phyloP scores from a whole-genome alignment of 1,140 invertebrate species.

The Caenorhabditis remanei region DNA sequence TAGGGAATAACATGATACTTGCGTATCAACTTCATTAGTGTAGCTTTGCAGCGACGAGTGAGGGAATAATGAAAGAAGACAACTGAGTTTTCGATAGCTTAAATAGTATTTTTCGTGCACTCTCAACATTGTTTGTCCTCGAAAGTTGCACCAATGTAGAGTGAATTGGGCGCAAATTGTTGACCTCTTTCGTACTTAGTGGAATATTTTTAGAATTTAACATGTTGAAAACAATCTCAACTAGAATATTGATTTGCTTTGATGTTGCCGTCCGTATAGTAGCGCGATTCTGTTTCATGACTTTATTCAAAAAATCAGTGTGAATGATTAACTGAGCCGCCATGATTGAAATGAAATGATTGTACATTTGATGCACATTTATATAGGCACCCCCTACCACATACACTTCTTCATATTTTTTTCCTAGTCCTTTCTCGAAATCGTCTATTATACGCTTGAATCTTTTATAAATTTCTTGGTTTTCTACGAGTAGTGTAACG shows the following conservation, averaged over 20 bases:
- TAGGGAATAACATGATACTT: not conserved
- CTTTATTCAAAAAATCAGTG: not conserved
- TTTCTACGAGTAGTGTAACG: no score
- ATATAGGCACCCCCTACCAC: no score
- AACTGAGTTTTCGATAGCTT: not conserved
- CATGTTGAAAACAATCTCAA: constrained; percentile 3
- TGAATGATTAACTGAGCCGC: not conserved
- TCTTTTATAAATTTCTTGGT: no score
- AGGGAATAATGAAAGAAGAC: not conserved
- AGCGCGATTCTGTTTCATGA: not conserved
- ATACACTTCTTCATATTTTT: no score
- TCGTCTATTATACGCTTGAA: no score
- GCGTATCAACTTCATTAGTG: not conserved
- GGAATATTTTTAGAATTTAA: not conserved
- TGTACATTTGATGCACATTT: no score
- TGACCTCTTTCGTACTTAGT: not conserved
- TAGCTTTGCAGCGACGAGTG: not conserved
- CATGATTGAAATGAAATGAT: not conserved
- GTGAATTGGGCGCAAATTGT: not conserved
- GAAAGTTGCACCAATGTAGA: not conserved
- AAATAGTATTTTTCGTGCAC: not conserved
- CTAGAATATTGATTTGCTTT: not conserved
- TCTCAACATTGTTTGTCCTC: not conserved
- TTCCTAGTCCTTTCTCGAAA: no score
- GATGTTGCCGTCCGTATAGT: not conserved